Evolutionary conservation across 2,797 vertebrate genomes (phyloP).

Genomic region (Tarsius wallacei): DNA sequence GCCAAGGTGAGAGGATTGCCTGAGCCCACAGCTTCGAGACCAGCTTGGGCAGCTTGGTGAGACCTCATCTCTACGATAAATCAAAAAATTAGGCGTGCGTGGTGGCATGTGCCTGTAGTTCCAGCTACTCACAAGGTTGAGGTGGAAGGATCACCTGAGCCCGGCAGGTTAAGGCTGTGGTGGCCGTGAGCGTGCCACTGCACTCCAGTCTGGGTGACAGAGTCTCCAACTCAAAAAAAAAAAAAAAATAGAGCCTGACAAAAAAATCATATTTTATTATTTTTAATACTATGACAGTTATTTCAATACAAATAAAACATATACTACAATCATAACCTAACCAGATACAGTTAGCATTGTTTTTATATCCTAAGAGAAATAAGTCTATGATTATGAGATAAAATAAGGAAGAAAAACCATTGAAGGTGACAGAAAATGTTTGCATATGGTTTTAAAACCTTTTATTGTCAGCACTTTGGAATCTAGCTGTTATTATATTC

Average conservation of each 20-base stretch:
- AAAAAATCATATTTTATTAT: slow-evolving; percentile 52
- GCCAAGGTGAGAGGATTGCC: no score
- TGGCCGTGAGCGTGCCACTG: no score
- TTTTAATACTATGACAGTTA: slow-evolving; percentile 61
- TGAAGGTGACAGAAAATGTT: slow-evolving; percentile 81
- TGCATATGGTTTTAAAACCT: slow-evolving; percentile 85
- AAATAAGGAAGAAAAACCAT: slow-evolving; percentile 56
- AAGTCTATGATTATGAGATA: slow-evolving; percentile 62
- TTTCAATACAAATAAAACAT: slow-evolving; percentile 70
- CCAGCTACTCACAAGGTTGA: no score
- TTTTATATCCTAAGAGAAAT: slow-evolving; percentile 76
- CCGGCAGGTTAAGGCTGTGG: no score
- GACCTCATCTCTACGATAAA: no score
- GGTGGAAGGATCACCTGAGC: no score
- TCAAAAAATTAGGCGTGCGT: no score
- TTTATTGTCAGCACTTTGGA: slow-evolving; percentile 88
- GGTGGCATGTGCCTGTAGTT: no score
- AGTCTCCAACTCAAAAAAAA: no score
- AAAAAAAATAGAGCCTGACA: neutral
- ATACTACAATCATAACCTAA: slow-evolving; percentile 26
- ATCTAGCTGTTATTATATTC: slow-evolving; percentile 92
- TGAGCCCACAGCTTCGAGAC: no score
- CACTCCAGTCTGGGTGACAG: no score
- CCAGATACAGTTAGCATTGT: slow-evolving; percentile 71
- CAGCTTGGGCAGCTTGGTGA: no score